Conservation (phyloP, 2,888 invertebrate species). For the Calameuta filiformis region DNA sequence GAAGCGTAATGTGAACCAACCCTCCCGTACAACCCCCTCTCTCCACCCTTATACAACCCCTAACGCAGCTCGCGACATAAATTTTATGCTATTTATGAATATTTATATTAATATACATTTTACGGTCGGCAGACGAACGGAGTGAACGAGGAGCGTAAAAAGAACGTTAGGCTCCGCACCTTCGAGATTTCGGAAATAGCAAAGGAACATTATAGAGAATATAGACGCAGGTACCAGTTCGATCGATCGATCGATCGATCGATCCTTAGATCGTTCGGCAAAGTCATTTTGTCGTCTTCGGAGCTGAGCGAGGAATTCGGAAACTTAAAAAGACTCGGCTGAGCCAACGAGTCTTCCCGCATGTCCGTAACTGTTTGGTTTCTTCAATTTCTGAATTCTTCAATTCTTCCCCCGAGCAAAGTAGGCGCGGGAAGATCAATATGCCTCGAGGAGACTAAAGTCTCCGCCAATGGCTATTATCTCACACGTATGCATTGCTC, state of each 20-base stretch:
- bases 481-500: conserved; percentile 45
- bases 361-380: background rate
- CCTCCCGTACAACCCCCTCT: conserved; percentile 27
- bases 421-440: conserved; percentile 7
- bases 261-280: no score
- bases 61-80: conserved; percentile 55
- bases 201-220: background rate
- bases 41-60: conserved; percentile 11
- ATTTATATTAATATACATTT: conserved; percentile 66
- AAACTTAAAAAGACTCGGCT: background rate
- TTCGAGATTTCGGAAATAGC: background rate
- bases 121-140: conserved; percentile 36
- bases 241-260: background rate
- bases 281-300: background rate
- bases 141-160: background rate
- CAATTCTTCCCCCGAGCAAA: background rate
- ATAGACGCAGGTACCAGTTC: background rate
- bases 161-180: background rate
- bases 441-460: conserved; percentile 38
- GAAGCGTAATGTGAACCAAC: conserved; percentile 48
- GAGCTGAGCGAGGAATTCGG: background rate
- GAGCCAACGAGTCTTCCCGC: background rate
- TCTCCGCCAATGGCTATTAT: conserved; percentile 58
- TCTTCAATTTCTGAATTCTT: background rate
- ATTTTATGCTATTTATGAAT: conserved; percentile 66